Evolutionary conservation across 2,797 vertebrate species (phyloP).

Genomic region (Myripristis murdjan): DNA sequence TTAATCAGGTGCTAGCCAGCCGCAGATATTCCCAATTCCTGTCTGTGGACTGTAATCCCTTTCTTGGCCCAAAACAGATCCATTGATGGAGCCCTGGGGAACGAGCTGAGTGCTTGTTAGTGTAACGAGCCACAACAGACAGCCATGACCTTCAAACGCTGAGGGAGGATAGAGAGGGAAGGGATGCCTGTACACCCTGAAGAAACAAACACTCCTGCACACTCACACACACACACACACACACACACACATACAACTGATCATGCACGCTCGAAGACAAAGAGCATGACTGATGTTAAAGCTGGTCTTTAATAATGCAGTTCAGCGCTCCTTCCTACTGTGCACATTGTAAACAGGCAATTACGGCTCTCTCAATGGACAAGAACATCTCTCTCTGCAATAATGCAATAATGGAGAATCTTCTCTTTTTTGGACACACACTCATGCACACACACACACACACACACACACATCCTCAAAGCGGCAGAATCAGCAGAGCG

Average conservation of each 20-base stretch:
- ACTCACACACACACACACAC: slow-evolving; percentile 20
- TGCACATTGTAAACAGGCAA: slow-evolving; percentile 55
- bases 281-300: slow-evolving; percentile 44
- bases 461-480: not conserved
- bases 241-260: not conserved
- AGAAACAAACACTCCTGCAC: too few relatives aligned
- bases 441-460: not conserved
- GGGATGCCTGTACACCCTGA: slow-evolving; percentile 34
- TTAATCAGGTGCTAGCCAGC: slow-evolving; percentile 14
- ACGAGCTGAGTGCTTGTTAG: slow-evolving; percentile 61
- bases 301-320: slow-evolving; percentile 63
- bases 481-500: slow-evolving; percentile 50
- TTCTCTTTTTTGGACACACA: slow-evolving; percentile 31
- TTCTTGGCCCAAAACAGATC: slow-evolving; percentile 25
- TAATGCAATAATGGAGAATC: slow-evolving; percentile 37
- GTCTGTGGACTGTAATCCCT: slow-evolving; percentile 18
- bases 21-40: slow-evolving; percentile 3
- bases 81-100: slow-evolving; percentile 39
- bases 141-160: slow-evolving; percentile 61
- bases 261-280: not conserved
- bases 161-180: slow-evolving; percentile 21
- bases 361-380: slow-evolving; percentile 38
- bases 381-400: slow-evolving; percentile 5
- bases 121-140: slow-evolving; percentile 62
- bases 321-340: slow-evolving; percentile 17